A percentile compares a stretch with the other conserved stretches of the same genome.
Conservation (phyloP, 2,888 invertebrate genomes). For the Agrotis ipsilon region DNA sequence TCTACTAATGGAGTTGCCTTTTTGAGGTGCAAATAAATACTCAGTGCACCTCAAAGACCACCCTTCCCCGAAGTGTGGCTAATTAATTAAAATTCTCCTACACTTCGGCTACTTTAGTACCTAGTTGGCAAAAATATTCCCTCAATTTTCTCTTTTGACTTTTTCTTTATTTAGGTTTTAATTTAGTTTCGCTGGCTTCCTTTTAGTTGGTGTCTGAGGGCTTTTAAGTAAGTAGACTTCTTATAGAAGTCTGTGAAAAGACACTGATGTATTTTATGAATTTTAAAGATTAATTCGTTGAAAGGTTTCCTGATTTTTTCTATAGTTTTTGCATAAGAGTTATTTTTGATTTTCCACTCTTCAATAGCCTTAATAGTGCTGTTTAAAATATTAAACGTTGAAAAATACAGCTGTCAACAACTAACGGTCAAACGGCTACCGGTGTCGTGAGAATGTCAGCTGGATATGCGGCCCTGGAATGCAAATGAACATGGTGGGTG, state of each 20-base stretch:
- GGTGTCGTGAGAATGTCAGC: too few relatives aligned
- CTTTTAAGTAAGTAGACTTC: slow-evolving; percentile 26
- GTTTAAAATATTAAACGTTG: too few relatives aligned
- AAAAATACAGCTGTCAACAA: too few relatives aligned
- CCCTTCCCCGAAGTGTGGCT: slow-evolving; percentile 72
- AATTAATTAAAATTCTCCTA: slow-evolving; percentile 80
- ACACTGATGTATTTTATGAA: slow-evolving; percentile 23
- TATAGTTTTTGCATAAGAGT: neutral
- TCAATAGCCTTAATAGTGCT: too few relatives aligned
- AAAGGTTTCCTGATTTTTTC: slow-evolving; percentile 4
- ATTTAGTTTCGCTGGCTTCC: slow-evolving; percentile 31
- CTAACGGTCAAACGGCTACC: too few relatives aligned
- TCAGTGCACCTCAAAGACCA: slow-evolving; percentile 74
- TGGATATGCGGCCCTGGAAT: too few relatives aligned
- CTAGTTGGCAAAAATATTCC: slow-evolving; percentile 42
- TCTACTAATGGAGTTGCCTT: slow-evolving; percentile 89
- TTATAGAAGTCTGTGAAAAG: slow-evolving; percentile 28
- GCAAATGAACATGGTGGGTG: too few relatives aligned
- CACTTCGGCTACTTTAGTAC: slow-evolving; percentile 26
- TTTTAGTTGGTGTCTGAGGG: slow-evolving; percentile 30
- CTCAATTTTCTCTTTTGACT: slow-evolving; percentile 23
- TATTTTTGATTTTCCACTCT: neutral
- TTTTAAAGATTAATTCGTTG: slow-evolving; percentile 6
- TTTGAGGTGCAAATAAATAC: slow-evolving; percentile 86
- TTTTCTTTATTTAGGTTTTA: slow-evolving; percentile 43